Evolutionary conservation across 2,888 invertebrate genomes (phyloP).

Genomic region (Caenorhabditis sinica): DNA sequence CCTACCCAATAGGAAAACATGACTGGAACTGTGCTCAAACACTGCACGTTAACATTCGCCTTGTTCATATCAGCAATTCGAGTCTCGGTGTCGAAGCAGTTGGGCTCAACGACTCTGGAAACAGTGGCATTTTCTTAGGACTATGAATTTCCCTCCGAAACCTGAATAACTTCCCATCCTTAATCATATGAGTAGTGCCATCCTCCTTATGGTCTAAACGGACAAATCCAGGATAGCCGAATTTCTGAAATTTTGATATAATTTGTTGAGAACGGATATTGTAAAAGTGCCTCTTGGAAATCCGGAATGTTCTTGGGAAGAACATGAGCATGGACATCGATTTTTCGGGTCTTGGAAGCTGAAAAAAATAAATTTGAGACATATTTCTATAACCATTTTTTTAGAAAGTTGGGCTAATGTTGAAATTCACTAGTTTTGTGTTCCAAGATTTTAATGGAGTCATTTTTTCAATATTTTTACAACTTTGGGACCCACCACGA

Average conservation of each 20-base stretch:
- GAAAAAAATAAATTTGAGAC: constrained; percentile 17
- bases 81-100: constrained; percentile 85
- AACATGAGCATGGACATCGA: constrained; percentile 86
- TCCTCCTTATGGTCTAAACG: constrained; percentile 84
- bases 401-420: too few species aligned
- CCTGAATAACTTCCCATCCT: constrained; percentile 85
- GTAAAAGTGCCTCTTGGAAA: constrained; percentile 84
- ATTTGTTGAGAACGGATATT: background rate
- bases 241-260: constrained; percentile 83
- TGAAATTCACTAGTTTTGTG: background rate
- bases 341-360: constrained; percentile 83
- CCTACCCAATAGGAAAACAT: constrained; percentile 87
- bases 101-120: constrained; percentile 85
- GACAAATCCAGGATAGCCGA: constrained; percentile 86
- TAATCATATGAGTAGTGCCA: constrained; percentile 85
- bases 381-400: too few species aligned
- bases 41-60: constrained; percentile 86
- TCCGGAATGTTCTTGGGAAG: constrained; percentile 86
- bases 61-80: constrained; percentile 86
- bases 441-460: too few species aligned
- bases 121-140: background rate
- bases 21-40: constrained; percentile 86
- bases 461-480: too few species aligned
- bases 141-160: background rate
- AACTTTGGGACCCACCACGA: background rate